These are phyloP conservation scores for Drosophila suboccidentalis DNA, from an alignment of 2,888 invertebrate species.

Conservation along the genomic window DNA sequence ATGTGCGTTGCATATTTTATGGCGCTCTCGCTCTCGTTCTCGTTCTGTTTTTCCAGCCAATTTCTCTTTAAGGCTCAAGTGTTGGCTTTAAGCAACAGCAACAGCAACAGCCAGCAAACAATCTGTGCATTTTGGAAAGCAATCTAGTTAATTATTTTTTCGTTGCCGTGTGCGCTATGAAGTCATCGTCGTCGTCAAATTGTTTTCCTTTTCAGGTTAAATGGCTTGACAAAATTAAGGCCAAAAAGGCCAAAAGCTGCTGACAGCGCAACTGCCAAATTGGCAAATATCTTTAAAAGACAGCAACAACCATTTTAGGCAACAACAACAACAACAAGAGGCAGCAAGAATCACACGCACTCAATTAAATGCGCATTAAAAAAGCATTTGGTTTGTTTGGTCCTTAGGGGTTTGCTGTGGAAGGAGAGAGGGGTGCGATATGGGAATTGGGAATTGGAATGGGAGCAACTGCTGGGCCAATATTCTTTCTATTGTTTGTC, in stretches of 20 bases:
- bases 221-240: constrained; percentile 66
- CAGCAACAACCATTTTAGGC: constrained; percentile 11
- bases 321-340: not conserved
- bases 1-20: constrained; percentile 54
- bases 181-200: constrained; percentile 67
- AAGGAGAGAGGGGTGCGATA: not conserved
- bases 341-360: constrained; percentile 65
- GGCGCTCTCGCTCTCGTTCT: not conserved
- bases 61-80: constrained; percentile 3
- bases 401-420: not conserved
- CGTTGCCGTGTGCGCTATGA: constrained; percentile 45
- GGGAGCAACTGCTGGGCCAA: constrained; percentile 40
- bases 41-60: constrained; percentile 1
- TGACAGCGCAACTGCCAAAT: constrained; percentile 20
- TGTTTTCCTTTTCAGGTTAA: constrained; percentile 69
- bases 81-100: constrained; percentile 7
- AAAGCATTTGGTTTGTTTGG: constrained; percentile 62
- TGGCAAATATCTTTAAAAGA: constrained; percentile 55
- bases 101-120: not conserved
- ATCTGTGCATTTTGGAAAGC: constrained; percentile 31
- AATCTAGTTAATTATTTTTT: constrained; percentile 71
- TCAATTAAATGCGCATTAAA: constrained; percentile 79
- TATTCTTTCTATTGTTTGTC: constrained; percentile 50
- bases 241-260: constrained; percentile 20
- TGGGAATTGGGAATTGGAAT: constrained; percentile 4